Evolutionary conservation across 1,140 invertebrate species (phyloP).

Genomic region (Lordiphosa clarofinis): DNA sequence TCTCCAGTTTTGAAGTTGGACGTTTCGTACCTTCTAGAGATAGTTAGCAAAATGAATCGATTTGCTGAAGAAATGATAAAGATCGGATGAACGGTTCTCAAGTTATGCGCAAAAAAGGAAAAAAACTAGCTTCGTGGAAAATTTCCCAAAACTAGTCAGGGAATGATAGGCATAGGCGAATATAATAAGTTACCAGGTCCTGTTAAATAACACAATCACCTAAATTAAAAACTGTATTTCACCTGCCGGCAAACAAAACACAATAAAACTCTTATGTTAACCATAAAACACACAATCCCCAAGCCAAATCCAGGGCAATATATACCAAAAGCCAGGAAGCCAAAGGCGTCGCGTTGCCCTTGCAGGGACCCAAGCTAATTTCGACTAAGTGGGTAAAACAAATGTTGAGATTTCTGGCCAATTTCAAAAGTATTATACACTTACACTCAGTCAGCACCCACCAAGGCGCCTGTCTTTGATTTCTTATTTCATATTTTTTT

Average conservation of each 20-base stretch:
- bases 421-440: constrained; percentile 31
- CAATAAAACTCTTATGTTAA: constrained; percentile 51
- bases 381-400: constrained; percentile 64
- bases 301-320: constrained; percentile 56
- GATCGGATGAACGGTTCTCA: no score
- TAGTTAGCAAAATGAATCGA: no score
- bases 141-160: no score
- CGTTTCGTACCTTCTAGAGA: no score
- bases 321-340: constrained; percentile 25
- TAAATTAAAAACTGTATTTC: constrained; percentile 20
- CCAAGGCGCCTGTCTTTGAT: constrained; percentile 20
- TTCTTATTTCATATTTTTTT: constrained; percentile 9
- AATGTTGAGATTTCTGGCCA: constrained; percentile 65
- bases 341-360: constrained; percentile 5
- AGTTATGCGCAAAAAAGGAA: no score
- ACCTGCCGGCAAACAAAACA: constrained; percentile 41
- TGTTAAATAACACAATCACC: background rate
- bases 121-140: no score
- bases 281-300: constrained; percentile 60
- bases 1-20: no score
- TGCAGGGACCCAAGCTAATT: constrained; percentile 53
- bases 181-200: no score
- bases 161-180: no score
- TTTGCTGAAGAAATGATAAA: no score
- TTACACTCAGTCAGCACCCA: constrained; percentile 13